Base-by-base conservation (phyloP, 2,797 vertebrate genomes). In the Catharus ustulatus region DNA sequence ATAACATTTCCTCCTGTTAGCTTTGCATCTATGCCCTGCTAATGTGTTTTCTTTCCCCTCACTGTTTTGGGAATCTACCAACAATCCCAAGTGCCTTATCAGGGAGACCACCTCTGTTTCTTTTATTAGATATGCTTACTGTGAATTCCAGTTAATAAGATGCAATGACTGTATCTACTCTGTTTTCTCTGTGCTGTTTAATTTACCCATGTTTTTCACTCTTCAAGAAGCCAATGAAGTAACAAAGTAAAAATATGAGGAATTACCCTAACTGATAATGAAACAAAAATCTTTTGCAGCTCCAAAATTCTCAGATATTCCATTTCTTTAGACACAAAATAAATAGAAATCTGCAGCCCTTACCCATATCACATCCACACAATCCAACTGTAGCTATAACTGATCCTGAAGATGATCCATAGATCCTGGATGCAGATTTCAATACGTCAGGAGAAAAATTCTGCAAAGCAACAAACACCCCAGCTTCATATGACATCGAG, bases 361-460 rank as follows among this genome's bases (percentile, higher is more conserved):
- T 95, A 95, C 95, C 93, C 2, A 36, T 0, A 32, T 87, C 40
- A 48, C 38, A 71, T 6, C 42, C 82, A 30, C 94, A 96, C 30
- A 89, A 7, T 2, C 1, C 20, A 8, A 0, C 0, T 4, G 84
- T 5, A 24, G 84, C 52, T 32, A 93, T 0, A 46, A 87, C 0
- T 0, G 93, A 91, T 69, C 94, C 95, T 20, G 93, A 91, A 29
- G 95, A 95, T 4, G 72, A 30, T 15, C 95, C 95, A 21, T 94
- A 95, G 85, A 96, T 13, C 87, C 21, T 91, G 82, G 34, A 9
- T 15, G 94, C 95, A 63, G 36, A 76, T 55, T 83, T 73, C 72
- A 95, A 5, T 2, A 95, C 45, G 51, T 34, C 83, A 66, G 93
- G 95, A 2, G 79, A 69, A 49, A 89, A 13, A 2, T 95, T 7